Base-by-base conservation (phyloP, 1,140 invertebrate genomes). In the Leptoteleia sp. region DNA sequence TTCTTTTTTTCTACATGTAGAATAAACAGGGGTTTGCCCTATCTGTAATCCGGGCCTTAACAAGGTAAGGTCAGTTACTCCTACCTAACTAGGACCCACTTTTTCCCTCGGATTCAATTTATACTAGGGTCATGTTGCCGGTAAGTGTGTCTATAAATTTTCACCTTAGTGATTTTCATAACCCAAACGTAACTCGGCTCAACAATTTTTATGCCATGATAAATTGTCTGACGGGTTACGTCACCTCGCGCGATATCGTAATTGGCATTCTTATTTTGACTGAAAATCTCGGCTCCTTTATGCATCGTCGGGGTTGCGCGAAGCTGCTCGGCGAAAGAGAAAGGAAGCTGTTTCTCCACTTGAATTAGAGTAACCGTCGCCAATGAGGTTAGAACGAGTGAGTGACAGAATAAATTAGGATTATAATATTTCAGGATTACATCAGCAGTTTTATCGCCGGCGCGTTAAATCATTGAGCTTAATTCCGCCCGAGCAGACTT, bases 401-500 rank as follows among this genome's bases (percentile, higher is more conserved):
- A 76, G 38, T 76, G 64, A 68, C 62, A 57, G 72, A 76, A 68
- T 76, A 62, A 76, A 76, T 50, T 55, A 55, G 55, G 55, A 70
- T 76, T 76, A 76, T 70, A 76, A 76, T 76, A 62, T 47, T 76
- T 62, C 54, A 61, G 35, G 42, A 75, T 75, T 75, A 59, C 62
- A 55, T 68, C 72, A 76, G 72, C 72, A 65, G 35, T 65, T 65
- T 65, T 40, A 50, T 59, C 50, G 48, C 22, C 16, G 59, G 40
- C 57, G 19, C 48, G 35, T 55, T 64, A 65, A 65, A 73, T 65
- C 59, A 50, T 54, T 31, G 42, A 6, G 43, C 43, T 62, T 65
- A 57, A 62, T 47, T 57, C 16, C 38, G 13, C 12, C 12, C 17
- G 54, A 33, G 19, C 35, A 57, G 59, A 57, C 50, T 65, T 42